Conservation (phyloP, 2,113 vertebrate species). For the Syngnathus floridae region DNA sequence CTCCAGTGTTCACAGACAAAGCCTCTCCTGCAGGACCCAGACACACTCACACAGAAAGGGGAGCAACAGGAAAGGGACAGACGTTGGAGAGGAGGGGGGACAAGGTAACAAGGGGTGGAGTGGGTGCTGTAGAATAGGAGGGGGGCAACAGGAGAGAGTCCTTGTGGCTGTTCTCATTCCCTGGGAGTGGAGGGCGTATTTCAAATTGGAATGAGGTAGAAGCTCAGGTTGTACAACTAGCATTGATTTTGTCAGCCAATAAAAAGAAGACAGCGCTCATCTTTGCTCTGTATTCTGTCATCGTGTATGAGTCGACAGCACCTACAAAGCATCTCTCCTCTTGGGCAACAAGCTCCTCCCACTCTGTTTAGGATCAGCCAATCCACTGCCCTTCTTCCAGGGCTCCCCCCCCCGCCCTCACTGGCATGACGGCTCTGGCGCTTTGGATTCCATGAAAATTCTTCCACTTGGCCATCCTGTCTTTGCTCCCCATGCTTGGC, state of each 20-base stretch:
- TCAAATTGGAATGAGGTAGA: conserved; percentile 13
- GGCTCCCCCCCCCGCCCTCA: conserved; percentile 22
- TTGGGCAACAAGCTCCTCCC: conserved; percentile 39
- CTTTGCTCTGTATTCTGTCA: conserved; percentile 3
- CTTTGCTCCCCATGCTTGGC: conserved; percentile 65
- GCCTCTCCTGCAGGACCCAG: conserved; percentile 62
- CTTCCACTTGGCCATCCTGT: conserved; percentile 63
- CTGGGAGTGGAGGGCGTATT: conserved; percentile 37
- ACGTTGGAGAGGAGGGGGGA: conserved; percentile 37
- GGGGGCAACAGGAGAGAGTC: conserved; percentile 38
- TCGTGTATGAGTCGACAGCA: neutral
- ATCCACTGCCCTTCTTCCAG: conserved; percentile 35
- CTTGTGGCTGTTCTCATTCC: conserved; percentile 35
- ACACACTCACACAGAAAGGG: conserved; percentile 62
- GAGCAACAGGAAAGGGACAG: conserved; percentile 46
- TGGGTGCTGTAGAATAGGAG: conserved; percentile 35
- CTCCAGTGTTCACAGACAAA: conserved; percentile 73
- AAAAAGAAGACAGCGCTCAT: neutral
- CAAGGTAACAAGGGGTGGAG: conserved; percentile 51
- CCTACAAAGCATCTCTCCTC: conserved; percentile 41
- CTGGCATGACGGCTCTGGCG: conserved; percentile 46
- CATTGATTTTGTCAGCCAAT: neutral
- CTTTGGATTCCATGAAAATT: conserved; percentile 60
- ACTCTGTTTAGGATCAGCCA: conserved; percentile 41
- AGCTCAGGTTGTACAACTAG: conserved; percentile 3